Evolutionary conservation across 1,140 invertebrate genomes (phyloP), one percentile per base, ranked within the genome.

Genomic region (Planococcus citri): DNA sequence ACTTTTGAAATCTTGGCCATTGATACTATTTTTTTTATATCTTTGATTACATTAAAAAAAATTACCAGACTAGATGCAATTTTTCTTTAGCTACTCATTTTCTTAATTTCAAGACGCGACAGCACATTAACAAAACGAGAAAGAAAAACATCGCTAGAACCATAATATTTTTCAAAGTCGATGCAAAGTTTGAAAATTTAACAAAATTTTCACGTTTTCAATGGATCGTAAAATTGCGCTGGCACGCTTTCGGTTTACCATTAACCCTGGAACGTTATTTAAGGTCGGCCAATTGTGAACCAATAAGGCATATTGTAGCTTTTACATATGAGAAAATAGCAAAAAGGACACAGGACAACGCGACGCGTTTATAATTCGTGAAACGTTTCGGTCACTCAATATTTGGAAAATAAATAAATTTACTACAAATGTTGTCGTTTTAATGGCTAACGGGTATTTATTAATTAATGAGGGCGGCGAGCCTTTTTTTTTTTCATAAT

Each of bases 331-430:
- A n/a, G n/a, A n/a, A n/a, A n/a, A n/a, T n/a, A n/a, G n/a, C n/a
- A n/a, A n/a, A n/a, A n/a, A n/a, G n/a, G n/a, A 51, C n/a, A 51
- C 41, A 3, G 41, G 10, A n/a, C 17, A 17, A 20, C 41, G 2
- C n/a, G 17, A 14, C 10, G 41, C 41, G 41, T 14, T 51, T 14
- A 51, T 51, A 51, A 51, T 51, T 51, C 41, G 41, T 17, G 41
- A 9, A 51, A 51, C 41, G 41, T 51, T 51, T 51, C 41, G 41
- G 41, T 51, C 41, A 51, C 41, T 51, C 41, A 51, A 51, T 51
- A 51, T 51, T 51, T 51, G 41, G 41, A 51, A 51, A 51, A 51
- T 51, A 51, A 51, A 51, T 51, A 51, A 51, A 51, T 51, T 51
- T 20, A 20, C 41, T 51, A 51, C 41, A 51, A 51, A 51, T 51